These are phyloP conservation scores for Rhinella marina DNA, from an alignment of 2,797 vertebrate genomes.

Conservation along the genomic window DNA sequence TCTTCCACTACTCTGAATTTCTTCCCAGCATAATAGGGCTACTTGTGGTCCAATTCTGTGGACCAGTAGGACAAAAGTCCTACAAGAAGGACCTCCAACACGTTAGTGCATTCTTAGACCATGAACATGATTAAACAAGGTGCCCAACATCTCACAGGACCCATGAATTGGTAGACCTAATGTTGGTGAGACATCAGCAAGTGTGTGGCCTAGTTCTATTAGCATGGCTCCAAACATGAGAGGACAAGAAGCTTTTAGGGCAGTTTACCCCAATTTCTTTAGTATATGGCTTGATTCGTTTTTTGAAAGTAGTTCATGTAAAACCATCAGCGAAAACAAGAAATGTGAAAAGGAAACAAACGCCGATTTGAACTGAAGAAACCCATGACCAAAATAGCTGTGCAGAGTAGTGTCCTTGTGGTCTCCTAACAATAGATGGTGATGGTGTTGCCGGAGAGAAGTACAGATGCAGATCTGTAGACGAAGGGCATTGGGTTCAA, in stretches of 20 bases:
- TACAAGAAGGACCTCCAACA: no score
- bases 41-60: no score
- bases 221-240: no score
- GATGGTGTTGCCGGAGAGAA: not conserved
- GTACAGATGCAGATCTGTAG: not conserved
- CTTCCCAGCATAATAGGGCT: no score
- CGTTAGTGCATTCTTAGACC: no score
- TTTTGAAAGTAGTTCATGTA: not conserved
- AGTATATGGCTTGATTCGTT: not conserved
- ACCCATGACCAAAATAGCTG: not conserved
- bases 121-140: no score
- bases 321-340: not conserved
- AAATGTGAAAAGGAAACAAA: not conserved
- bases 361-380: not conserved
- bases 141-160: no score
- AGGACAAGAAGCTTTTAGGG: not conserved
- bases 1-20: no score
- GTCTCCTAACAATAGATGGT: slow-evolving; percentile 24
- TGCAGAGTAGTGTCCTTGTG: not conserved
- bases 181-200: not conserved
- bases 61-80: no score
- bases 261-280: not conserved
- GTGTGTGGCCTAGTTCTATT: not conserved
- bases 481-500: not conserved
- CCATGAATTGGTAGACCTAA: not conserved